Evolutionary conservation across 2,113 vertebrate species (phyloP), one percentile per base, ranked within the genome.

Genomic region (Clarias batrachus): DNA sequence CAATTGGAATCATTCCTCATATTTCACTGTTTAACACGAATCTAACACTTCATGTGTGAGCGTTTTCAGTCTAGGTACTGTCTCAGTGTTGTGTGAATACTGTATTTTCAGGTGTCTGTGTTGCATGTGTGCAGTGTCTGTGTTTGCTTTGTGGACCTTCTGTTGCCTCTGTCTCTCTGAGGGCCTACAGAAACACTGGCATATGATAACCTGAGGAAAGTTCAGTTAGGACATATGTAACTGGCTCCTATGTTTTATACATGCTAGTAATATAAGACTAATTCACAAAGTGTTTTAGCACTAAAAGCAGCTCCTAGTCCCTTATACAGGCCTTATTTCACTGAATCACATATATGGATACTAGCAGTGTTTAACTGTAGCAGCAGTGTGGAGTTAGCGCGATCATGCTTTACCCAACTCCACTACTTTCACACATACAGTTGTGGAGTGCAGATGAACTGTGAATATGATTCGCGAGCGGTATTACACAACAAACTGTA

Each of bases 91-190:
- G 82, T 90, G 83, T 90, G 83, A 87, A 85, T 88, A 48, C 48
- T 48, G 48, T 48, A 88, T 89, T 85, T 85, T 57, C 87, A 88
- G 88, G 76, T 90, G 90, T 91, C 86, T 80, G 79, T 86, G 86
- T 90, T 89, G 83, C 89, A 86, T 91, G 91, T 88, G 70, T 88
- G 82, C 82, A 85, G 87, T 86, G 81, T 91, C 76, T 89, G 87
- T 91, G 87, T 91, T 87, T 84, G 86, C 80, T 85, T 85, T 83
- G 82, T 88, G 59, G 66, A 23, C 86, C 30, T 54, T 88, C 27
- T 89, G 78, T 86, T 80, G 23, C 83, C 81, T 86, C 77, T 65
- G 71, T 85, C 59, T 80, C 73, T 82, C 60, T 79, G 37, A 65
- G 19, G 33, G n/a, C 66, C n/a, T 82, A 59, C 54, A 85, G 23